phyloP scores from a whole-genome alignment of 30 jellyfish, hydroid and myxozoan genomes.

The Chrysaora quinquecirrha region DNA sequence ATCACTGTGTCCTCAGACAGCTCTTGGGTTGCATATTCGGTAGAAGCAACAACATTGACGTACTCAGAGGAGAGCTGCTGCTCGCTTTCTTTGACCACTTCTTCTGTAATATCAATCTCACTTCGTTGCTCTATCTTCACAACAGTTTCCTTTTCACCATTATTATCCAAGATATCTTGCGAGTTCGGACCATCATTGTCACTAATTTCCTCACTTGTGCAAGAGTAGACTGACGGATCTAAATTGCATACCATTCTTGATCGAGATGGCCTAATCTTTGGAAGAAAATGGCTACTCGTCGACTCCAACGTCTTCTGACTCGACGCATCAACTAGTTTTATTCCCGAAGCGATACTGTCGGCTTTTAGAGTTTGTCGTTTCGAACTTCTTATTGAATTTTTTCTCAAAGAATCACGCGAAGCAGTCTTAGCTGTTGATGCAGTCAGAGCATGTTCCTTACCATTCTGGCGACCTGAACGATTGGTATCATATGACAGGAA shows the following conservation, averaged over 20 bases:
- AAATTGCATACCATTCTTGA: slow-evolving; percentile 44
- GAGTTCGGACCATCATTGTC: slow-evolving; percentile 28
- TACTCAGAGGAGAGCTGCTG: neutral
- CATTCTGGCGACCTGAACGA: neutral
- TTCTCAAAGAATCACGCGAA: neutral
- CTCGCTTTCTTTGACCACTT: neutral
- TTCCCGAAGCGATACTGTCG: neutral
- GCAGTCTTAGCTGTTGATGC: neutral
- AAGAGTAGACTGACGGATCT: slow-evolving; percentile 31
- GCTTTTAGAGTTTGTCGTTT: neutral
- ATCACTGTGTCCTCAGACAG: no score
- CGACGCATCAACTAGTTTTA: neutral
- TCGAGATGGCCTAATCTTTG: slow-evolving; percentile 38
- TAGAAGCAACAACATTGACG: neutral
- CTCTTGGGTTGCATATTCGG: no score
- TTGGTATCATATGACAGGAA: no score
- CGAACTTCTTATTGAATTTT: neutral
- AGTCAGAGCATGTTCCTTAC: no score
- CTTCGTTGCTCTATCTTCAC: slow-evolving; percentile 30
- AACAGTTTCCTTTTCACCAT: slow-evolving; percentile 33
- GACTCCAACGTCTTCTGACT: slow-evolving; percentile 13
- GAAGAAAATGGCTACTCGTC: slow-evolving; percentile 28
- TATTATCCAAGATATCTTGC: slow-evolving; percentile 17
- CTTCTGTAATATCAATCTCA: neutral
- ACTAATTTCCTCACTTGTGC: slow-evolving; percentile 6